Base-by-base conservation (phyloP, 2,113 vertebrate genomes). In the Indicator maculatus region DNA sequence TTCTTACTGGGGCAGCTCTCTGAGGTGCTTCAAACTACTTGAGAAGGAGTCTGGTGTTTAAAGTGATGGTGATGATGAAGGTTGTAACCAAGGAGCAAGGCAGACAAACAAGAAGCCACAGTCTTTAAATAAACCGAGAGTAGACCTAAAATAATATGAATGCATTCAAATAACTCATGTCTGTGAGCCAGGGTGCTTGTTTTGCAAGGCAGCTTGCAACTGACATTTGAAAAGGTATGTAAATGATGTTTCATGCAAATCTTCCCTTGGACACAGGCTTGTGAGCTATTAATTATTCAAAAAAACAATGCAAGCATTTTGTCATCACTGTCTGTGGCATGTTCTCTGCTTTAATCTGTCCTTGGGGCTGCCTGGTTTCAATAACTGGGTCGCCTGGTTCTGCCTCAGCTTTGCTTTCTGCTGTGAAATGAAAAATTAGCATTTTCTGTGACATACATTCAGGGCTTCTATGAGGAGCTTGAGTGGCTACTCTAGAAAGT, bases 341-440 rank as follows among this genome's bases (percentile, higher is more conserved):
- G 74, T 59, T 93, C 58, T 91, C 71, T 28, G 36, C 87, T 96
- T 94, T 93, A 41, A 93, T 95, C 92, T 93, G 67, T 78, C 92
- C 93, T 88, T 70, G 33, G 63, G 76, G 59, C 88, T 88, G 89
- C 88, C 86, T 81, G 69, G 92, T 92, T 97, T 93, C 88, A 91
- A 95, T 94, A 94, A 93, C 89, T 94, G 72, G 86, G 82, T 94
- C 86, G 94, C 94, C 92, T 45, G 76, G 45, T 89, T 93, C 61
- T 95, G 77, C 78, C 74, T 55, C 72, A 89, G 70, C 89, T 93
- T 72, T 79, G 59, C 75, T 94, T 95, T 84, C 91, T 95, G 74
- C 60, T 86, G 84, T 55, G 77, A 36, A 67, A 56, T 85, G 75
- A 82, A 94, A 85, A 95, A 85, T 81, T 31, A 91, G 55, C 60